A percentile compares a stretch with the other conserved stretches of the same genome.
Conservation (phyloP, 2,888 invertebrate species). For the Hymenopus coronatus region DNA sequence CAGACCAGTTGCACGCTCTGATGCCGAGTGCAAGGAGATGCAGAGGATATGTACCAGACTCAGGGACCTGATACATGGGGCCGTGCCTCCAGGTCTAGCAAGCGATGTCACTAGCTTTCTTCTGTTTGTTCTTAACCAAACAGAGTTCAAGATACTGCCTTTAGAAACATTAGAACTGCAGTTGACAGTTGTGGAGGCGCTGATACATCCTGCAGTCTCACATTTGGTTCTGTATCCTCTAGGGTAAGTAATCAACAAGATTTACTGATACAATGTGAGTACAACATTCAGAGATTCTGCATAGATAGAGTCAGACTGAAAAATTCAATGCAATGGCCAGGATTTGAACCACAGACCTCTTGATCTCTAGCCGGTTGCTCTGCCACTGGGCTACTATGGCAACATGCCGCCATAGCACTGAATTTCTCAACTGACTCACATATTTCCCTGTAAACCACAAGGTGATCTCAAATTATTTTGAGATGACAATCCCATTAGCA, state of each 20-base stretch:
- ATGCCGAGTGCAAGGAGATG: background rate
- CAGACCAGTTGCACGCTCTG: background rate
- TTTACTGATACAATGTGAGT: too few species aligned
- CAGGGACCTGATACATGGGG: background rate
- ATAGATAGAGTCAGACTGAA: too few species aligned
- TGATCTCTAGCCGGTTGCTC: too few species aligned
- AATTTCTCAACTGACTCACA: too few species aligned
- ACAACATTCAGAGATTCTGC: too few species aligned
- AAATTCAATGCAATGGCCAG: too few species aligned
- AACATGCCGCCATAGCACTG: too few species aligned
- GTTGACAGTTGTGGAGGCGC: background rate
- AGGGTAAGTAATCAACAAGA: background rate
- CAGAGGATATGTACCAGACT: background rate
- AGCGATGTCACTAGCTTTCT: background rate
- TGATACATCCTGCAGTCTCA: background rate
- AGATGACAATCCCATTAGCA: too few species aligned
- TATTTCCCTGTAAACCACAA: too few species aligned
- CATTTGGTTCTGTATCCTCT: background rate
- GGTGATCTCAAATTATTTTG: too few species aligned
- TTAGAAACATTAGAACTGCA: background rate
- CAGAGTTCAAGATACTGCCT: background rate
- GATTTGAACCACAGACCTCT: too few species aligned
- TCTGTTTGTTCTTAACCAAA: background rate
- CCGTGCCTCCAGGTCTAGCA: background rate
- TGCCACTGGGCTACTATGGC: too few species aligned